Conservation (phyloP, 2,113 vertebrate species). For the Chaetodon auriga region DNA sequence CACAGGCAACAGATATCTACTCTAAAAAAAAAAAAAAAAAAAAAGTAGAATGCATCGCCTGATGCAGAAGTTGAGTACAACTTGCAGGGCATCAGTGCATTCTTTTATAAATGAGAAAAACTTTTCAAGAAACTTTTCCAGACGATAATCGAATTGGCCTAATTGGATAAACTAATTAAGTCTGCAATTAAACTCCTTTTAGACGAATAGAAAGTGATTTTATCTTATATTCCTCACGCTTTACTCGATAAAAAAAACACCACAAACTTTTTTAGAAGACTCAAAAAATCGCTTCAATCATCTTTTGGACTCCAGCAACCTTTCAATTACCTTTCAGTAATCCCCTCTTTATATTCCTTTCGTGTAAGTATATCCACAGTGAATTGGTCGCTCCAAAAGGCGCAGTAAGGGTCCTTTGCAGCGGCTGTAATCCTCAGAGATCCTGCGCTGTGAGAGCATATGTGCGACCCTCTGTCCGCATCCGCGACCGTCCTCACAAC, state of each 20-base stretch:
- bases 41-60: background rate
- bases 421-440: constrained; percentile 81
- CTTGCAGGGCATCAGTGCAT: background rate
- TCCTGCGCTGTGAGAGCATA: constrained; percentile 80
- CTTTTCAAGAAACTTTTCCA: constrained; percentile 22
- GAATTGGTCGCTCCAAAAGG: constrained; percentile 71
- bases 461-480: constrained; percentile 82
- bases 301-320: constrained; percentile 26
- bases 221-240: too few species aligned
- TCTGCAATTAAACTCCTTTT: constrained; percentile 13
- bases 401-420: constrained; percentile 71
- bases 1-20: constrained; percentile 20
- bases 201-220: background rate
- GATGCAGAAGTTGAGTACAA: constrained; percentile 25
- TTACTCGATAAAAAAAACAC: background rate
- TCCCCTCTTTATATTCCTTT: constrained; percentile 77
- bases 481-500: constrained; percentile 84
- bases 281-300: constrained; percentile 1
- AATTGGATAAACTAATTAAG: constrained; percentile 38
- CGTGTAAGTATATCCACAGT: constrained; percentile 78
- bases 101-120: background rate
- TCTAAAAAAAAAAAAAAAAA: constrained; percentile 1
- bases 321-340: constrained; percentile 77
- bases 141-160: background rate
- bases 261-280: constrained; percentile 12